These are phyloP conservation scores for Muntiacus muntjak DNA, from an alignment of 2,113 vertebrate genomes.

Conservation along the genomic window DNA sequence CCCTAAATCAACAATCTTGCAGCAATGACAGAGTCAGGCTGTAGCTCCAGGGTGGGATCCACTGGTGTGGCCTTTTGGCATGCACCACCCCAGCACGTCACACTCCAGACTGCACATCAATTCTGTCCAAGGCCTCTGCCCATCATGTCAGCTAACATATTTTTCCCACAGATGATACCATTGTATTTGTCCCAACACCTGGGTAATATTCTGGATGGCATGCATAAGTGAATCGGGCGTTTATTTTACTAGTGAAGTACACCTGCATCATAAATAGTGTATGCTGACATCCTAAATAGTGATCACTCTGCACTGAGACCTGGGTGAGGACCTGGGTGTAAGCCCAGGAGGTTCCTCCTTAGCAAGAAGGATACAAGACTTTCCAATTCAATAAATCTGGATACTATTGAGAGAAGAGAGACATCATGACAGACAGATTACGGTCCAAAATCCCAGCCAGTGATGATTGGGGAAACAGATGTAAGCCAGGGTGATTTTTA, in stretches of 20 bases:
- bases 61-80: slow-evolving; percentile 30
- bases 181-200: slow-evolving; percentile 53
- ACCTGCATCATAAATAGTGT: slow-evolving; percentile 79
- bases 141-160: slow-evolving; percentile 15
- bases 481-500: slow-evolving; percentile 74
- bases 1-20: not conserved
- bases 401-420: slow-evolving; percentile 68
- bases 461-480: slow-evolving; percentile 80
- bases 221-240: slow-evolving; percentile 54
- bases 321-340: slow-evolving; percentile 67
- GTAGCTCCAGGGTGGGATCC: slow-evolving; percentile 1
- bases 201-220: slow-evolving; percentile 41
- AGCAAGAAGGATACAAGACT: slow-evolving; percentile 75
- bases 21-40: not conserved
- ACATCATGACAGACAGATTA: slow-evolving; percentile 68
- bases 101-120: not conserved
- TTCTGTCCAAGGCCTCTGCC: not conserved
- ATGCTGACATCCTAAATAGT: slow-evolving; percentile 77
- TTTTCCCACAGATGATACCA: slow-evolving; percentile 55
- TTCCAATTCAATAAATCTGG: slow-evolving; percentile 81
- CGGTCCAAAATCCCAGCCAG: slow-evolving; percentile 68
- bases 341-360: slow-evolving; percentile 73
- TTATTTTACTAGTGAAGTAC: slow-evolving; percentile 79
- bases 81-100: not conserved
- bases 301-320: slow-evolving; percentile 75